Base-by-base conservation (phyloP, 2,797 vertebrate species). In the Urocyon cinereoargenteus region DNA sequence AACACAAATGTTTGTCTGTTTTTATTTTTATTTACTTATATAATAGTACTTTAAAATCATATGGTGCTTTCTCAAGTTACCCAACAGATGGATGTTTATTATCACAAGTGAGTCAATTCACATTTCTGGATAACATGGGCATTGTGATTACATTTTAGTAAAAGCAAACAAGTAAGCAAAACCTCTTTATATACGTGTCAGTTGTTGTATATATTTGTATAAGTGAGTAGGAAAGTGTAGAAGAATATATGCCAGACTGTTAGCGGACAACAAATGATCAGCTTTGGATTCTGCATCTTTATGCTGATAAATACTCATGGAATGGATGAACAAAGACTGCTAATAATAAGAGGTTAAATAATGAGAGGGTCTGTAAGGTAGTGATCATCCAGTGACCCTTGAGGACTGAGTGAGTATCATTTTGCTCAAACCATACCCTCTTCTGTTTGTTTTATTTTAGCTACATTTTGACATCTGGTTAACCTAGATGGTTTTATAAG, bases 401-500 rank as follows among this genome's bases (percentile, higher is more conserved):
- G 55, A 94, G 57, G 51, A 86, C 11, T 73, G 34, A 75, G 19
- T 34, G 34, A 70, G 73, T 61, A 78, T 12, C n/a, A 24, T 88
- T n/a, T 36, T 82, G 68, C 68, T 89, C 78, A 86, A 57, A 88
- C 87, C 57, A 85, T 34, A 66, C 2, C 36, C 64, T 34, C 89
- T 96, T 82, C 73, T 96, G 51, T 96, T 96, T 97, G 82, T 64
- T 89, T 72, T 92, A 82, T 95, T 92, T 96, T 73, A 95, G 94
- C 68, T 92, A 51, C 31, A 40, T 96, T 94, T 93, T 91, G 95
- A 92, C 94, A 97, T 97, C 91, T 96, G 96, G 90, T 86, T 92
- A 86, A 86, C 64, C 82, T 93, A 86, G 66, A 97, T 94, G 81
- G 73, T 62, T 97, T 95, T 68, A 3, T 97, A 97, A 97, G 87